Evolutionary conservation across 2,888 invertebrate genomes (phyloP).

Genomic region (Calameuta filiformis): DNA sequence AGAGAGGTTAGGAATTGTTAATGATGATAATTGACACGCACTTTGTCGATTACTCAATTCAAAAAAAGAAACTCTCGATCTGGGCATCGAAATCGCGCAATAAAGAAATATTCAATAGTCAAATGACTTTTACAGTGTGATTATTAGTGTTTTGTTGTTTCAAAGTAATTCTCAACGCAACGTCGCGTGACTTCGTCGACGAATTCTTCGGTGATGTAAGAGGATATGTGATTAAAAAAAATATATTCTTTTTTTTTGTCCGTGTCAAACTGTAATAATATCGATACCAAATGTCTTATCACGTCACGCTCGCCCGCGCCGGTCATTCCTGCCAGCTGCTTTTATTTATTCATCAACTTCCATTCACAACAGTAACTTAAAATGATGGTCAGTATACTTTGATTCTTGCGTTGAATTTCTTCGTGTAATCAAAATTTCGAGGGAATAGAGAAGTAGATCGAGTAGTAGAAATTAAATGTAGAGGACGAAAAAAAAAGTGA

Average conservation of each 20-base stretch:
- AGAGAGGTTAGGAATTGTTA: background rate
- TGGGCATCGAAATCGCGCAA: background rate
- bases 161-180: too few relatives aligned
- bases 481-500: constrained; percentile 11
- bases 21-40: background rate
- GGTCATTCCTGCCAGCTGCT: constrained; percentile 42
- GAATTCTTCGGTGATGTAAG: background rate
- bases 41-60: background rate
- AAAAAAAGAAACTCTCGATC: background rate
- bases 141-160: too few relatives aligned
- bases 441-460: constrained; percentile 20
- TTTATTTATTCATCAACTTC: constrained; percentile 47
- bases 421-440: constrained; percentile 25
- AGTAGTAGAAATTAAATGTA: constrained; percentile 17
- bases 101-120: background rate
- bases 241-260: background rate
- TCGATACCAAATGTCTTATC: background rate
- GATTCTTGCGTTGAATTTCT: constrained; percentile 33
- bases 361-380: constrained; percentile 50
- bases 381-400: constrained; percentile 35
- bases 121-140: background rate
- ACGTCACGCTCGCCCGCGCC: constrained; percentile 42
- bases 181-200: too few relatives aligned
- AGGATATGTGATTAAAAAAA: background rate
- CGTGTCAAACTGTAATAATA: background rate